Percentiles rank a stretch among this genome's conserved stretches.
These are phyloP conservation scores for Coreius guichenoti DNA, from an alignment of 2,797 vertebrate species.

Conservation along the genomic window DNA sequence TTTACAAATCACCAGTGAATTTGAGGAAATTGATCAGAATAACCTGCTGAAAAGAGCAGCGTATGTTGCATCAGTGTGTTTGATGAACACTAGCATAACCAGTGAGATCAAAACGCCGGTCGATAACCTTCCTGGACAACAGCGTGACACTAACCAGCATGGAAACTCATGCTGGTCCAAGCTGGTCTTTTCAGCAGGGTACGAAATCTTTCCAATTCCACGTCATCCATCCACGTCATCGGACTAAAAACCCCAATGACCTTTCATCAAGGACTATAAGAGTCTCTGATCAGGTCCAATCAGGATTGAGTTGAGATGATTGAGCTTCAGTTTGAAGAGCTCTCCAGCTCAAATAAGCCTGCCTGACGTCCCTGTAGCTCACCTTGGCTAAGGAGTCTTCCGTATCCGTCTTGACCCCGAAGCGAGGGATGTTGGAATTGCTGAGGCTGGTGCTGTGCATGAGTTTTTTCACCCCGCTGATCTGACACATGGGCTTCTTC, in stretches of 20 bases:
- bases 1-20: not conserved
- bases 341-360: slow-evolving; percentile 11
- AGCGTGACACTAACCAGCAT: slow-evolving; percentile 5
- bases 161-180: slow-evolving; percentile 32
- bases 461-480: slow-evolving; percentile 77
- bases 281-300: slow-evolving; percentile 30
- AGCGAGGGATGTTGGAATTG: slow-evolving; percentile 75
- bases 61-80: not conserved
- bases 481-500: slow-evolving; percentile 78
- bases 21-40: not conserved
- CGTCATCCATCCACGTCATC: slow-evolving; percentile 20
- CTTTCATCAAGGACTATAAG: slow-evolving; percentile 15
- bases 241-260: not conserved
- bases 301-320: slow-evolving; percentile 1
- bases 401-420: slow-evolving; percentile 72
- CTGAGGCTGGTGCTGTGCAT: slow-evolving; percentile 71
- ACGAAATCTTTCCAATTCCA: slow-evolving; percentile 3
- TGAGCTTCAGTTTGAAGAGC: slow-evolving; percentile 6
- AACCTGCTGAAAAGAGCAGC: not conserved
- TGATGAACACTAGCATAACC: slow-evolving; percentile 8
- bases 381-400: slow-evolving; percentile 66
- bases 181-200: slow-evolving; percentile 36
- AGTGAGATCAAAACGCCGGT: not conserved
- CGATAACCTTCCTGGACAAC: not conserved
- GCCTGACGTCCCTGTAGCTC: not conserved